Conservation (phyloP, 2,113 vertebrate genomes). For the Eurystomus gularis region DNA sequence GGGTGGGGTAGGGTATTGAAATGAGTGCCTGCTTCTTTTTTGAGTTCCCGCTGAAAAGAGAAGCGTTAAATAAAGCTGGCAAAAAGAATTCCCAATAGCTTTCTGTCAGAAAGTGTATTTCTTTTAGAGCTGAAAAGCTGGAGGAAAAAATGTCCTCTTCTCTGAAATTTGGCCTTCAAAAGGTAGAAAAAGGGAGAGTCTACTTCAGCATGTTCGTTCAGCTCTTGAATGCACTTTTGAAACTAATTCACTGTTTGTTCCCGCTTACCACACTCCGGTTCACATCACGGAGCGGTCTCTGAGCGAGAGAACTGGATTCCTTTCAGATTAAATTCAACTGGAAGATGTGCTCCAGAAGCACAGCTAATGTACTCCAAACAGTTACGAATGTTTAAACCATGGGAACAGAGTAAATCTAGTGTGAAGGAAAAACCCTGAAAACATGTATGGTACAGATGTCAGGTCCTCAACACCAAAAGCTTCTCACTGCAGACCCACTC, state of each 20-base stretch:
- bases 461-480: slow-evolving; percentile 22
- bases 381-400: slow-evolving; percentile 26
- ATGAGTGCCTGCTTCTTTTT: slow-evolving; percentile 37
- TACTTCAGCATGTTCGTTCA: background rate
- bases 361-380: slow-evolving; percentile 48
- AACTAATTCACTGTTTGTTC: background rate
- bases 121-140: background rate
- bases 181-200: background rate
- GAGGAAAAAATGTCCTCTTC: background rate
- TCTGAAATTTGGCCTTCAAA: slow-evolving; percentile 13
- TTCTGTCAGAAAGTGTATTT: background rate
- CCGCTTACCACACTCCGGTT: slow-evolving; percentile 42
- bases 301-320: slow-evolving; percentile 49
- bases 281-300: slow-evolving; percentile 39
- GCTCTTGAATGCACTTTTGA: background rate
- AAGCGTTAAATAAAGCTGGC: background rate
- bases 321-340: slow-evolving; percentile 65
- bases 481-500: background rate
- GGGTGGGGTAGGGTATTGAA: background rate
- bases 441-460: slow-evolving; percentile 30
- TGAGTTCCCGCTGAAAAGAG: background rate
- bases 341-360: slow-evolving; percentile 67
- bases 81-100: background rate
- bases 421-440: slow-evolving; percentile 9
- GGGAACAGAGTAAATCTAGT: slow-evolving; percentile 54